Percentiles rank a stretch among this genome's conserved stretches.
Conservation (phyloP, 2,113 vertebrate genomes). For the Pangasianodon gigas region DNA sequence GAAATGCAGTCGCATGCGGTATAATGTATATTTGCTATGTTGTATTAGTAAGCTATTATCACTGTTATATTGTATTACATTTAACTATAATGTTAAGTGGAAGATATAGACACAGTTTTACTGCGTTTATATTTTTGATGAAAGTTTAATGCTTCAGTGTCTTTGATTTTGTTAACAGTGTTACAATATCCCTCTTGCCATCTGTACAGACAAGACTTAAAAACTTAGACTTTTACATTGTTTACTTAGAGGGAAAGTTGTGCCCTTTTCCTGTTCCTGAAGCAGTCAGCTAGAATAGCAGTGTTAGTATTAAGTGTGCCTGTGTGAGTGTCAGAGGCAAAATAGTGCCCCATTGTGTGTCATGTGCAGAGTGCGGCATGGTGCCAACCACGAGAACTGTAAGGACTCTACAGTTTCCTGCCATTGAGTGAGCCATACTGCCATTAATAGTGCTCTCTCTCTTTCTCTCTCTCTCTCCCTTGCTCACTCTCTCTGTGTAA, state of each 20-base stretch:
- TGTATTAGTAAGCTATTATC: background rate
- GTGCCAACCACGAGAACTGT: constrained; percentile 41
- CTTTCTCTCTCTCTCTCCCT: constrained; percentile 19
- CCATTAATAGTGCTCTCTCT: constrained; percentile 5
- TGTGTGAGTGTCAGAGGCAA: constrained; percentile 9
- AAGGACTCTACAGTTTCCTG: constrained; percentile 49
- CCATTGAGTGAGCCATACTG: constrained; percentile 35
- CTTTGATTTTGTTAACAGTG: background rate
- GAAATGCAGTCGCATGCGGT: background rate
- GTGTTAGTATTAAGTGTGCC: constrained; percentile 4
- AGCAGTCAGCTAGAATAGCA: background rate
- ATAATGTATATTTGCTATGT: background rate
- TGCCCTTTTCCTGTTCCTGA: constrained; percentile 17
- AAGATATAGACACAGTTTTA: background rate
- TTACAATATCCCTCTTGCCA: background rate
- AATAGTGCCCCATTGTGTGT: constrained; percentile 53
- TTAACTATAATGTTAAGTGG: background rate
- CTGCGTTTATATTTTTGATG: background rate
- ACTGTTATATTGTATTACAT: background rate
- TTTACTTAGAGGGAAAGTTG: constrained; percentile 21
- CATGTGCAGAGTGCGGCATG: constrained; percentile 45
- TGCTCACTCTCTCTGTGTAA: constrained; percentile 10
- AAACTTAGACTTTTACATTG: background rate
- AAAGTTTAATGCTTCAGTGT: background rate
- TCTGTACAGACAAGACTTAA: background rate